A percentile compares a stretch with the other conserved stretches of the same genome.
phyloP scores from a whole-genome alignment of 1,140 invertebrate species.

The Listronotus bonariensis region DNA sequence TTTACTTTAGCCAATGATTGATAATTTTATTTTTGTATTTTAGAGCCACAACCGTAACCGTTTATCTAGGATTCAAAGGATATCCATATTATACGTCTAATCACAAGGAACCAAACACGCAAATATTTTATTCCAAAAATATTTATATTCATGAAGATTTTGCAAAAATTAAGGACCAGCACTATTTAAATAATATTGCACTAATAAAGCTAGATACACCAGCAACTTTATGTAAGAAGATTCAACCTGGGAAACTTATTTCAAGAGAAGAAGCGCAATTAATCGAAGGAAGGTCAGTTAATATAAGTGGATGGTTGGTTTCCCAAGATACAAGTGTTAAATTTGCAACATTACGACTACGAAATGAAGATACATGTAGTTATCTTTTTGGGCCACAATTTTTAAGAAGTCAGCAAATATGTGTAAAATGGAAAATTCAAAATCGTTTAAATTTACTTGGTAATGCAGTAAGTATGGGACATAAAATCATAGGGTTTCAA shows the following conservation, averaged over 20 bases:
- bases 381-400: conserved; percentile 4
- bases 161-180: conserved; percentile 3
- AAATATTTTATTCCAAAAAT: neutral
- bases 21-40: conserved; percentile 1
- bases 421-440: conserved; percentile 1
- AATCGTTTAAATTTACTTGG: conserved; percentile 8
- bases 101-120: neutral
- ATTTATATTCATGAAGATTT: conserved; percentile 16
- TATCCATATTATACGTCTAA: neutral
- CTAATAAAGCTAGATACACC: conserved; percentile 5
- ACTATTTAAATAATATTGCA: conserved; percentile 17
- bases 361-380: conserved; percentile 14
- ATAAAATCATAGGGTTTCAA: conserved; percentile 18
- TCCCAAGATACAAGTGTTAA: conserved; percentile 1
- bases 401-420: conserved; percentile 12
- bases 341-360: neutral
- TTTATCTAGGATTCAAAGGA: conserved; percentile 6
- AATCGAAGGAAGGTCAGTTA: conserved; percentile 7
- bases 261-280: neutral
- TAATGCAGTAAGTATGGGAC: conserved; percentile 1
- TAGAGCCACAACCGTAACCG: neutral
- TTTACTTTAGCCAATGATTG: no score
- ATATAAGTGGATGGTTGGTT: conserved; percentile 4
- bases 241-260: conserved; percentile 6
- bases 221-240: neutral